phyloP scores from a whole-genome alignment of 2,888 invertebrate genomes.

The Eupeodes latifasciatus region DNA sequence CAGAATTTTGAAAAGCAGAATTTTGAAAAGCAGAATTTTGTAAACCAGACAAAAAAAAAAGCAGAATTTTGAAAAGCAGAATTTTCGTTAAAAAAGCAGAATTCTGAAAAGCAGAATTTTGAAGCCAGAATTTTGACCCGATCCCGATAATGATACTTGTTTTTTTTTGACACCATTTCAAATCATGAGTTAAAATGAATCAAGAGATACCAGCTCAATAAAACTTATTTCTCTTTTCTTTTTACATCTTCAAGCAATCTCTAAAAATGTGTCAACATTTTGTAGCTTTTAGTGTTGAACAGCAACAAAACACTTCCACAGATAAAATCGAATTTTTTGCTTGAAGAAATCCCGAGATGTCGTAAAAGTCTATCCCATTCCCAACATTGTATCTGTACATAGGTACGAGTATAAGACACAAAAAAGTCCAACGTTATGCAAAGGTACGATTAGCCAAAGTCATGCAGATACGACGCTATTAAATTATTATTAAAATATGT shows the following conservation, averaged over 20 bases:
- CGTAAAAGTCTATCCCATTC: background rate
- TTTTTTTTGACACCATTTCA: no score
- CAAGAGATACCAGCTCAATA: background rate
- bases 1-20: no score
- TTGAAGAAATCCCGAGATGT: background rate
- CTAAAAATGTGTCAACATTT: background rate
- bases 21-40: no score
- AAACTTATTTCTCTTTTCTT: background rate
- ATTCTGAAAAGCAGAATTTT: no score
- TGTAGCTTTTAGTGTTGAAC: background rate
- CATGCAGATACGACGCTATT: conserved; percentile 28
- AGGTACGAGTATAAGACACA: background rate
- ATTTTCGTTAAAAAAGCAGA: no score
- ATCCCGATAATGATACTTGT: no score
- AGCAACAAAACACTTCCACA: background rate
- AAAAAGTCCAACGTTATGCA: background rate
- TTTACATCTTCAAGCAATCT: background rate
- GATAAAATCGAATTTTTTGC: background rate
- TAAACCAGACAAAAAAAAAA: no score
- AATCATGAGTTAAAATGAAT: no score
- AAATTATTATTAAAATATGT: conserved; percentile 58
- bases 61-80: no score
- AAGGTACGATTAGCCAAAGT: background rate
- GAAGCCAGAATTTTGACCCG: no score
- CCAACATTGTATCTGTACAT: background rate